Percentiles rank a stretch among this genome's conserved stretches.
Evolutionary conservation across 2,888 invertebrate species (phyloP).

Genomic region (Andrena fulva): DNA sequence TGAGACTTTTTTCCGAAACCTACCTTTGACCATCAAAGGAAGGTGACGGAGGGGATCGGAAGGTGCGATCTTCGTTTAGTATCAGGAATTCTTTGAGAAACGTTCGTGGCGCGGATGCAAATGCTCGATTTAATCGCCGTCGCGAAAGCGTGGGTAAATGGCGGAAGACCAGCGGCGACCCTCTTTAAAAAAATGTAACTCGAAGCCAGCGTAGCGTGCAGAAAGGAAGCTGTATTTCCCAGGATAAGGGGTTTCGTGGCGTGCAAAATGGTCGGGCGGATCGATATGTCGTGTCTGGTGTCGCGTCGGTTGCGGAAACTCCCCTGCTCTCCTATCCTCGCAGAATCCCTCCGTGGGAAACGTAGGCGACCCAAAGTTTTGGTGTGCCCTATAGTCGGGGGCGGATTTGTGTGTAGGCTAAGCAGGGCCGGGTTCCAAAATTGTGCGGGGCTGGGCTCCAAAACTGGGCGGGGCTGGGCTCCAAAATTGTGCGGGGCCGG

Average conservation of each 20-base stretch:
- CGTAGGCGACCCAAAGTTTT: background rate
- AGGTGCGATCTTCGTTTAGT: background rate
- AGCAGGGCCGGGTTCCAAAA: too few relatives aligned
- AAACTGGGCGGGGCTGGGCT: too few relatives aligned
- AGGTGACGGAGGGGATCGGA: too few relatives aligned
- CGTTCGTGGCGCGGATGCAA: constrained; percentile 2
- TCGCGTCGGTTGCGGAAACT: constrained; percentile 43
- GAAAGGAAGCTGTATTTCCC: constrained; percentile 48
- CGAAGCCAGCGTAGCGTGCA: background rate
- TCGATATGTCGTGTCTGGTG: constrained; percentile 60
- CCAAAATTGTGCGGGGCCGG: too few relatives aligned
- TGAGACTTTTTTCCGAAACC: too few relatives aligned
- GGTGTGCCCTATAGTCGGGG: background rate
- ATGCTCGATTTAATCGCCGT: constrained; percentile 11
- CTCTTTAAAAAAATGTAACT: constrained; percentile 29
- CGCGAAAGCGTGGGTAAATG: constrained; percentile 11
- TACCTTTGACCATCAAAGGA: too few relatives aligned
- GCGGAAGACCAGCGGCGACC: background rate
- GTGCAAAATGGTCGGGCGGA: constrained; percentile 54
- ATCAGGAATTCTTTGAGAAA: background rate
- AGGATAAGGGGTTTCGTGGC: constrained; percentile 41
- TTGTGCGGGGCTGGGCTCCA: too few relatives aligned
- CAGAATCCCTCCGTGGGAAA: constrained; percentile 18
- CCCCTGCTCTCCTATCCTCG: constrained; percentile 23
- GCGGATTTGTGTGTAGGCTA: too few relatives aligned